Evolutionary conservation across 2,888 invertebrate species (phyloP), one percentile per base, ranked within the genome.

Genomic region (Drosophila planitibia): DNA sequence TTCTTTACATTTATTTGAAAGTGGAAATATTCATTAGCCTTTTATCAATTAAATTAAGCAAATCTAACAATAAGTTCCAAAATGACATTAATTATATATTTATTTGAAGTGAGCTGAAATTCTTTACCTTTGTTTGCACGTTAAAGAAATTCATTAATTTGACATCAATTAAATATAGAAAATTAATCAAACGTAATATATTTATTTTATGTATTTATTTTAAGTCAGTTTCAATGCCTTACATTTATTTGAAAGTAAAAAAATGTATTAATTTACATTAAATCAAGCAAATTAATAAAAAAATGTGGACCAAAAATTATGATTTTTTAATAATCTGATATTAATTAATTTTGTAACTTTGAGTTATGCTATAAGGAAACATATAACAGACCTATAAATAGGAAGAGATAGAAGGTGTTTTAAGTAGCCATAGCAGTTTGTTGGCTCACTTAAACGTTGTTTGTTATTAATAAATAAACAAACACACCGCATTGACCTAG

Each of bases 401-500:
- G 25, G 25, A 25, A 47, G 4, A 16, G 2, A 9, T 16, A 4
- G 7, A 16, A 47, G 3, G 28, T 51, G 19, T 51, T 51, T 28
- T 10, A 19, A 25, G 33, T 54, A 16, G 37, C 7, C 37, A 55
- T 55, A 28, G n/a, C n/a, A 47, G 16, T 7, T 47, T 16, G 4
- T 25, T 25, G 22, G 6, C 9, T 22, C 14, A 22, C 32, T 10
- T 14, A 14, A 14, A 14, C 37, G 16, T 28, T 39, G 55, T 57
- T 39, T 57, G 37, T 57, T 57, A 9, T 39, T 57, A 28, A 39
- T 57, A 39, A 39, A 57, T n/a, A 57, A 57, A 39, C 55, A 57
- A n/a, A 2, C 55, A 39, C 4, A 0, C 28, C 0, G 39, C n/a
- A n/a, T 28, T 39, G 37, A 19, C 55, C 28, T 16, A 39, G 28